A percentile compares a stretch with the other conserved stretches of the same genome.
These are phyloP conservation scores for Bujurquina vittata DNA, from an alignment of 2,113 vertebrate genomes.

Conservation along the genomic window DNA sequence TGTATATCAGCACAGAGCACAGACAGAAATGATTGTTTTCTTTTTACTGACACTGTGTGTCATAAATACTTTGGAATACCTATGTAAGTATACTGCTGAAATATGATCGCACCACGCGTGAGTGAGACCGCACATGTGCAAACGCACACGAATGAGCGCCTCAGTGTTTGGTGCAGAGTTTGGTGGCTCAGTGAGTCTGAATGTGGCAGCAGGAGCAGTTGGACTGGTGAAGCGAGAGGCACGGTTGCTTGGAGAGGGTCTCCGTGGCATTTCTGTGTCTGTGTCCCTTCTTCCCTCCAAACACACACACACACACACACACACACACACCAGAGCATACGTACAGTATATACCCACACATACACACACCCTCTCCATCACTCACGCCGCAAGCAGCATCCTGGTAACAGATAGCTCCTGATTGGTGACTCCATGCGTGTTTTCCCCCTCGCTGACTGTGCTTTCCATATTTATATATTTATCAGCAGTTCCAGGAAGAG, in stretches of 20 bases:
- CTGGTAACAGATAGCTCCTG: slow-evolving; percentile 68
- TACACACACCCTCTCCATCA: slow-evolving; percentile 62
- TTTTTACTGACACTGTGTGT: not conserved
- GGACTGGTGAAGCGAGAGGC: slow-evolving; percentile 70
- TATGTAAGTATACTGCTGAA: not conserved
- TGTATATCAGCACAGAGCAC: slow-evolving; percentile 50
- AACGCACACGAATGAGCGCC: not conserved
- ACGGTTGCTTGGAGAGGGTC: slow-evolving; percentile 81
- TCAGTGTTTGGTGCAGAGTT: slow-evolving; percentile 45
- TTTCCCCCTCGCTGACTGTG: slow-evolving; percentile 48
- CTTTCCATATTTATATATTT: slow-evolving; percentile 63
- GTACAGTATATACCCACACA: slow-evolving; percentile 69
- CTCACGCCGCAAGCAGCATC: slow-evolving; percentile 55
- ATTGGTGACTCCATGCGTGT: slow-evolving; percentile 64
- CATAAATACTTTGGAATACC: not conserved
- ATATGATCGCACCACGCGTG: not conserved
- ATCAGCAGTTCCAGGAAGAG: slow-evolving; percentile 70
- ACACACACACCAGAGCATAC: slow-evolving; percentile 56
- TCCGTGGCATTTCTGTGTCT: slow-evolving; percentile 80
- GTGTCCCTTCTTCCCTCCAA: slow-evolving; percentile 70
- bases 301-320: slow-evolving; percentile 46
- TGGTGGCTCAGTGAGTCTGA: slow-evolving; percentile 62
- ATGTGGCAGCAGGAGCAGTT: slow-evolving; percentile 74
- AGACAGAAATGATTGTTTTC: not conserved
- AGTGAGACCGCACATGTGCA: not conserved